Conservation (phyloP, 2,888 invertebrate genomes). For the Prionchulus punctatus region DNA sequence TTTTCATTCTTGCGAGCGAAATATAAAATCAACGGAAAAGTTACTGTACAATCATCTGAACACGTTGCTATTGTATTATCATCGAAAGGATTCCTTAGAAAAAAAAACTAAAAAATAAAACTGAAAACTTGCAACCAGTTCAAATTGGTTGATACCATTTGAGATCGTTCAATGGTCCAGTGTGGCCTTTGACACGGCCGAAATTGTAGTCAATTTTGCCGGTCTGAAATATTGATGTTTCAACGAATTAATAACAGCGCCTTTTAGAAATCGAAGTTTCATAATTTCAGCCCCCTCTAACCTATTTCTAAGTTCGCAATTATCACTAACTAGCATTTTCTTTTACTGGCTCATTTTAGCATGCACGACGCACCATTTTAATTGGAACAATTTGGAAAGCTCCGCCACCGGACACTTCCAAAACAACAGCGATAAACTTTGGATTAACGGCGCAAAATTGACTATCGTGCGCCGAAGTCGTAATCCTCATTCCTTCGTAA, state of each 20-base stretch:
- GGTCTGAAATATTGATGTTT: conserved; percentile 49
- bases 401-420: conserved; percentile 83
- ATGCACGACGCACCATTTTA: conserved; percentile 14
- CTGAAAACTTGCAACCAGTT: no score
- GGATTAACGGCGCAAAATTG: conserved; percentile 97
- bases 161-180: conserved; percentile 85
- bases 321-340: no score
- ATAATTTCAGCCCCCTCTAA: no score
- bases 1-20: no score
- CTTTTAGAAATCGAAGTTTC: no score
- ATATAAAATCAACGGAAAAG: neutral
- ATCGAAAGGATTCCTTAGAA: conserved; percentile 94
- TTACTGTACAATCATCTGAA: conserved; percentile 60
- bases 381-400: conserved; percentile 60
- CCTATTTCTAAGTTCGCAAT: no score
- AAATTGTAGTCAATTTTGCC: conserved; percentile 84
- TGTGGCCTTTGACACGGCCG: conserved; percentile 85
- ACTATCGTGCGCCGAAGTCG: conserved; percentile 86
- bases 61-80: conserved; percentile 94
- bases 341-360: no score
- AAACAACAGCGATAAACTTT: conserved; percentile 88
- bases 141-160: no score
- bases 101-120: no score
- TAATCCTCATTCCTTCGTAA: conserved; percentile 59
- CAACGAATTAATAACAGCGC: no score